phyloP scores from a whole-genome alignment of 2,113 vertebrate species.

The Charadrius vociferus region DNA sequence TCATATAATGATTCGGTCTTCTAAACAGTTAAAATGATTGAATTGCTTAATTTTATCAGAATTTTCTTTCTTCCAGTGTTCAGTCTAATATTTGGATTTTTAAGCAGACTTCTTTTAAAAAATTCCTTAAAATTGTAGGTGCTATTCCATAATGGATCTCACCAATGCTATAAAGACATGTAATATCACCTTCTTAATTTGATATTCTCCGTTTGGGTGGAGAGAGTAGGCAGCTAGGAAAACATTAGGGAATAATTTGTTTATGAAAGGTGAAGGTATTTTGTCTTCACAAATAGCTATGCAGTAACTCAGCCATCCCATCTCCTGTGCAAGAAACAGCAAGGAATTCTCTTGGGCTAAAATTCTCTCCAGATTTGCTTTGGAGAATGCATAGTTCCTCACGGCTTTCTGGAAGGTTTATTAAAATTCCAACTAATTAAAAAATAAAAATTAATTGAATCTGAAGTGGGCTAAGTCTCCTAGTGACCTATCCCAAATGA shows the following conservation, averaged over 20 bases:
- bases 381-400: neutral
- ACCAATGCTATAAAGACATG: neutral
- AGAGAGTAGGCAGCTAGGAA: neutral
- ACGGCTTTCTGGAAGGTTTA: neutral
- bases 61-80: neutral
- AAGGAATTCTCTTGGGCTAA: neutral
- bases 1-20: neutral
- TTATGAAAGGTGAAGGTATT: neutral
- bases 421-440: constrained; percentile 34
- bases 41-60: neutral
- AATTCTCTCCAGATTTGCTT: neutral
- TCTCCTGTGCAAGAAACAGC: neutral
- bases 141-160: neutral
- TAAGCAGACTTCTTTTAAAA: neutral
- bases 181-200: neutral
- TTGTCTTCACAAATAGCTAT: neutral
- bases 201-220: neutral
- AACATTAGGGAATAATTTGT: neutral
- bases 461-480: constrained; percentile 7
- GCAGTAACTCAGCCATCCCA: neutral
- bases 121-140: neutral
- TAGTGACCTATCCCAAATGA: neutral
- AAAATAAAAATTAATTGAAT: constrained; percentile 43
- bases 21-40: neutral
- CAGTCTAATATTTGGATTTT: neutral